Evolutionary conservation across 2,888 invertebrate species (phyloP), one percentile per base, ranked within the genome.

Genomic region (Hirtodrosophila alboralis): DNA sequence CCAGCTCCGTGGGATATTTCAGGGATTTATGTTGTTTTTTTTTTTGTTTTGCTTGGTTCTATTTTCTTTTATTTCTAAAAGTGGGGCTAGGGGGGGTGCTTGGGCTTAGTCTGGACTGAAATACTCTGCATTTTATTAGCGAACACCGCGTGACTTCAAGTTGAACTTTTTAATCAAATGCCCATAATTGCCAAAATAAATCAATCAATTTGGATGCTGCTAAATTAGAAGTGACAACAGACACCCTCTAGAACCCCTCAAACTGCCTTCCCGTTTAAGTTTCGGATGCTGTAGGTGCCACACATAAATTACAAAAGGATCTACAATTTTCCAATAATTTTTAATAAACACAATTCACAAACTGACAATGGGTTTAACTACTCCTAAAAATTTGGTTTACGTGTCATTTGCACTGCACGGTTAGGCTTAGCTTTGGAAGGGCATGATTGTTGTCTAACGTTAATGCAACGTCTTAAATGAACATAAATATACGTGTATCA

Each of bases 101-200:
- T 34, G 41, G 45, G 26, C 7, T 37, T 38, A 41, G 52, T 52
- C 36, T 56, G 67, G 49, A 43, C 51, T 38, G 33, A 31, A 28
- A 51, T 57, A 23, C 62, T 59, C 37, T 63, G 80, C 81, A 77
- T 80, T 71, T 85, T 87, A 84, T 85, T 85, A 85, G 79, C 76
- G 66, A 58, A 27, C 84, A 58, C 80, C 57, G 85, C 84, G 76
- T 85, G 79, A 69, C 75, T 67, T 62, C 45, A 56, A 77, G 86
- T 66, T 84, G 52, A 74, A 72, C 74, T 84, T 84, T n/a, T 86
- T 87, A 87, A 85, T 85, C 87, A 86, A 87, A 86, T 84, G 75
- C 73, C 77, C 74, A 85, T 85, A 85, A 85, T 87, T 85, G 84
- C 86, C 63, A 71, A 87, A 86, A 85, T 85, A 85, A 85, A 85